Base-by-base conservation (phyloP, 1,140 invertebrate species). In the Tetramorium alpestre region DNA sequence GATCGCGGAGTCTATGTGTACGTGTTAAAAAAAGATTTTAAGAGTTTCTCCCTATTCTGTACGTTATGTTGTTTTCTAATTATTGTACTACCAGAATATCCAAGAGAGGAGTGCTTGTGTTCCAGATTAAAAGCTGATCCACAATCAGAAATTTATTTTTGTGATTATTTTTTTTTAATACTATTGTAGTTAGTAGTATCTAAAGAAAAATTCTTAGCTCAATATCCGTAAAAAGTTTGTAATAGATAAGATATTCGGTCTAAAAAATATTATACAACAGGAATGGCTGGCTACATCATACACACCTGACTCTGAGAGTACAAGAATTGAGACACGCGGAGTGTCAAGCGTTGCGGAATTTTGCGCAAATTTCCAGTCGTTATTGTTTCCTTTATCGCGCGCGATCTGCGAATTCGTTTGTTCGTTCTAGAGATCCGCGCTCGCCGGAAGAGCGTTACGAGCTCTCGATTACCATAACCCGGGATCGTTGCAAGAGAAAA, bases 401-500 rank as follows among this genome's bases (percentile, higher is more conserved):
- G 47, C 22, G 25, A 16, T 70, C 22, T 7, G 22, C 22, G 16
- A 47, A 13, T 4, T n/a, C 28, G 62, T 33, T 67, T 7, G 65
- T 69, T 47, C 65, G 41, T 25, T 69, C 11, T 47, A 16, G 41
- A 16, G 41, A 47, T 22, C 16, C 41, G 10, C 41, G 18, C 22
- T 47, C 54, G 54, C 54, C 78, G 64, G 54, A 60, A 60, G 41
- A 69, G 41, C 22, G n/a, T 60, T 62, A 73, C 65, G 41, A 49
- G 51, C 78, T 82, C 33, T 25, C 51, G 67, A 82, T 82, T 84
- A 49, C 28, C 22, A 38, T 81, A 81, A 70, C 56, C 41, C 69
- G 69, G 44, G 69, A 84, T 62, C n/a, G 44, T 73, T 73, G 69
- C 69, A 41, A 49, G 80, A 84, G 54, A 75, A 84, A 84, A 84